Evolutionary conservation across 1,140 invertebrate species (phyloP).

Genomic region (Drosophila funebris): DNA sequence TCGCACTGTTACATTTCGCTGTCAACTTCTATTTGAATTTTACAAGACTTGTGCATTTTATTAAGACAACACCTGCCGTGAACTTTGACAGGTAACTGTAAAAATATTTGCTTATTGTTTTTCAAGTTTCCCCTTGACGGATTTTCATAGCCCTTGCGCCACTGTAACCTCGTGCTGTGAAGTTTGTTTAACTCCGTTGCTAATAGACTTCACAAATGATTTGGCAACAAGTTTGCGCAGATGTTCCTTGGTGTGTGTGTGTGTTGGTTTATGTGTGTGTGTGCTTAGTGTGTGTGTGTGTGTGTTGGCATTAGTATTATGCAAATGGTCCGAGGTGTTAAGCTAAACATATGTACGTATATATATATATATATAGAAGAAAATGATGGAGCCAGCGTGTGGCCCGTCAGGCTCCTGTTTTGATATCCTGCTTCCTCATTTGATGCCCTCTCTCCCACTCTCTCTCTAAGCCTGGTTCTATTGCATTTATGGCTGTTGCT

Average conservation of each 20-base stretch:
- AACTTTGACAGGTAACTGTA: not conserved
- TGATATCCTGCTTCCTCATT: slow-evolving; percentile 57
- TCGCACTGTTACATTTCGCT: no score
- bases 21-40: no score
- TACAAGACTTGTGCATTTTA: no score
- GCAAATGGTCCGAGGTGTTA: slow-evolving; percentile 36
- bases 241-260: slow-evolving; percentile 7
- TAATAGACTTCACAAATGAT: slow-evolving; percentile 78
- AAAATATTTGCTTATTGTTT: not conserved
- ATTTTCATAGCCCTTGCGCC: slow-evolving; percentile 5
- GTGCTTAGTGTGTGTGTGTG: not conserved
- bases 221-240: slow-evolving; percentile 44
- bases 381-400: no score
- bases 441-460: not conserved
- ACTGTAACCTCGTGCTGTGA: slow-evolving; percentile 23
- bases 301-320: slow-evolving; percentile 20
- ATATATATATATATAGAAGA: slow-evolving; percentile 3
- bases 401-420: slow-evolving; percentile 20
- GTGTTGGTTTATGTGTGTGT: not conserved
- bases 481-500: slow-evolving; percentile 13
- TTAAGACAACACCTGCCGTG: not conserved
- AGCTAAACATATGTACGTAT: not conserved
- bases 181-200: slow-evolving; percentile 66
- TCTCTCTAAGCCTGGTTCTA: not conserved
- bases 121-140: not conserved